phyloP scores from a whole-genome alignment of 2,797 vertebrate genomes.

The Poeciliopsis gracilis region DNA sequence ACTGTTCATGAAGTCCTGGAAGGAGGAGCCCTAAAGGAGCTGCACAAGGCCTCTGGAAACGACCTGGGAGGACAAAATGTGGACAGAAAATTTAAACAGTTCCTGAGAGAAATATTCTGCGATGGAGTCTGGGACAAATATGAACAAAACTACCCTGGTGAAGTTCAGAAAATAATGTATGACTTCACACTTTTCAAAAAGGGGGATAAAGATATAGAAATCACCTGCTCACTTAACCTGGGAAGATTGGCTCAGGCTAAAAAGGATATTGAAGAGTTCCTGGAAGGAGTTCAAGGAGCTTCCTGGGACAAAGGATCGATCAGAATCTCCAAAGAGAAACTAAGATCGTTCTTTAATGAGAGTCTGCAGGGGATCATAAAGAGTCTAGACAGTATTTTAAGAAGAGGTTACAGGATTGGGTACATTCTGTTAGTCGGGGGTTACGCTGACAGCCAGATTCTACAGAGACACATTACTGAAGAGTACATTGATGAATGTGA shows the following conservation, averaged over 20 bases:
- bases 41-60: constrained; percentile 14
- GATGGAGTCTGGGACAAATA: neutral
- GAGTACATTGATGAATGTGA: neutral
- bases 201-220: accelerated
- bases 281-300: neutral
- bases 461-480: neutral
- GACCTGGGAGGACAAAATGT: neutral
- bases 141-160: neutral
- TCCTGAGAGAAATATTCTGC: constrained; percentile 13
- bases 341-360: constrained; percentile 14
- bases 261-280: accelerated
- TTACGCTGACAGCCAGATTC: neutral
- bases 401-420: accelerated
- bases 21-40: constrained; percentile 12
- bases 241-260: accelerated
- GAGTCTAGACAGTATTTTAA: neutral
- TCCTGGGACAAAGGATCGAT: accelerated
- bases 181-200: accelerated
- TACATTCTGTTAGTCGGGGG: constrained; percentile 1
- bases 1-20: neutral
- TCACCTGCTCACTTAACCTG: neutral
- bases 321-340: accelerated
- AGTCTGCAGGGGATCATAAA: constrained; percentile 9
- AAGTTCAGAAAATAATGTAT: constrained; percentile 7
- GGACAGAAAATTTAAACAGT: neutral